Base-by-base conservation (phyloP, 1,140 invertebrate species). In the Drosophila watanabei region DNA sequence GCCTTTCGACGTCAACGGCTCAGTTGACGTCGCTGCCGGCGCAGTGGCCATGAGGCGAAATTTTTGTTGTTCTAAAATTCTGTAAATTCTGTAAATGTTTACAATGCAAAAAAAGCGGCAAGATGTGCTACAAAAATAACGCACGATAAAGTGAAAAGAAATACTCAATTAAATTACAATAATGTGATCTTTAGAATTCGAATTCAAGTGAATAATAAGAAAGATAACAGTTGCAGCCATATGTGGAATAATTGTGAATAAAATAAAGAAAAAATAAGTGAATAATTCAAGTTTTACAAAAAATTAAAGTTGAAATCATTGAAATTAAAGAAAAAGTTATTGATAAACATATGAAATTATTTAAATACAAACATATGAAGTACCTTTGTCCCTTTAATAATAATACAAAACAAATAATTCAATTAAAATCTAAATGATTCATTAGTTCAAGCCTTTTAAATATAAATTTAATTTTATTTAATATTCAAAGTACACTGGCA, bases 11-110 rank as follows among this genome's bases (percentile, higher is more conserved):
- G 73, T 41, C 59, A 28, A 39, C 60, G 75, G 54, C 59, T 51
- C 58, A 33, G 58, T 35, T 58, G 20, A 32, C 71, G 43, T 52
- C 54, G 35, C 73, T 57, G 60, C 43, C 65, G 8, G 11, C 43
- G 79, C 68, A 39, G 73, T 66, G 75, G 75, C 75, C 57, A 60
- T 70, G 75, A 79, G 51, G 73, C 70, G 45, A 49, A 73, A 73
- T 54, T 75, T 75, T 75, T 75, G 79, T 75, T 79, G 83, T 81
- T 82, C 83, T 80, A 54, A 87, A 87, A 72, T 87, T 82, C 51
- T 24, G 71, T 79, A 63, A 62, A 88, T 57, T 57, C 54, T 57
- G 35, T 57, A 57, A 90, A 83, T 90, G 83, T 89, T 90, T 79
- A 87, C 82, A 80, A 78, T 58, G 73, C 51, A 80, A 41, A 56